Percentiles rank a stretch among this genome's conserved stretches.
Evolutionary conservation across 2,113 vertebrate genomes (phyloP).

Genomic region (Conger conger): DNA sequence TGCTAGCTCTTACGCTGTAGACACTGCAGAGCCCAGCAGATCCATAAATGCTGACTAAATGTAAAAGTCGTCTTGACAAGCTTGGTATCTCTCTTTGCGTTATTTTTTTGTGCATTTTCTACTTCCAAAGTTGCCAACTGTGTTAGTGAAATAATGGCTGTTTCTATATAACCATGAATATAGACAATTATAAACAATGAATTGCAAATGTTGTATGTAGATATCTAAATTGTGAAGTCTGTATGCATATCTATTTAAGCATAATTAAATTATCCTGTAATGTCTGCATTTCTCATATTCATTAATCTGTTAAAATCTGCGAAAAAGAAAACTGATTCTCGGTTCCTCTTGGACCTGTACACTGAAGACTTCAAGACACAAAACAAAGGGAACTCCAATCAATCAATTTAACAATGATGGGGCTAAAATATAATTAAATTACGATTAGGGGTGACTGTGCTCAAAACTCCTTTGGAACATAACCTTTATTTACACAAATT

Average conservation of each 20-base stretch:
- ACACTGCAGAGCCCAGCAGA: neutral
- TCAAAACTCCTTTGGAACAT: neutral
- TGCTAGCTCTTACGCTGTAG: neutral
- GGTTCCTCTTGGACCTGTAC: neutral
- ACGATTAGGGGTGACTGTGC: neutral
- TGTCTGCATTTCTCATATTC: neutral
- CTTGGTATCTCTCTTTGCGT: neutral
- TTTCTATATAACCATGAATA: neutral
- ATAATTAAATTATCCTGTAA: neutral
- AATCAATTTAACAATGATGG: too few species aligned
- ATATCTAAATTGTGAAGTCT: slow-evolving; percentile 1
- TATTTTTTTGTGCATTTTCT: slow-evolving; percentile 7
- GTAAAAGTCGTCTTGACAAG: neutral
- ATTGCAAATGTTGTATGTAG: slow-evolving; percentile 13
- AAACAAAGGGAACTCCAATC: too few species aligned
- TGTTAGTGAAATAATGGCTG: neutral
- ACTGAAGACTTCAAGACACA: neutral
- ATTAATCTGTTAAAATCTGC: too few species aligned
- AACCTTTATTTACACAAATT: slow-evolving; percentile 6
- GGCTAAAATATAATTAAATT: neutral
- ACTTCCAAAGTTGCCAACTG: neutral
- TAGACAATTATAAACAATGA: neutral
- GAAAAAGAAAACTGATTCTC: neutral
- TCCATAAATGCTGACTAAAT: neutral
- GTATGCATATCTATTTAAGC: slow-evolving; percentile 1